Conservation (phyloP, 1,140 invertebrate species). For the Mactra quadrangularis region DNA sequence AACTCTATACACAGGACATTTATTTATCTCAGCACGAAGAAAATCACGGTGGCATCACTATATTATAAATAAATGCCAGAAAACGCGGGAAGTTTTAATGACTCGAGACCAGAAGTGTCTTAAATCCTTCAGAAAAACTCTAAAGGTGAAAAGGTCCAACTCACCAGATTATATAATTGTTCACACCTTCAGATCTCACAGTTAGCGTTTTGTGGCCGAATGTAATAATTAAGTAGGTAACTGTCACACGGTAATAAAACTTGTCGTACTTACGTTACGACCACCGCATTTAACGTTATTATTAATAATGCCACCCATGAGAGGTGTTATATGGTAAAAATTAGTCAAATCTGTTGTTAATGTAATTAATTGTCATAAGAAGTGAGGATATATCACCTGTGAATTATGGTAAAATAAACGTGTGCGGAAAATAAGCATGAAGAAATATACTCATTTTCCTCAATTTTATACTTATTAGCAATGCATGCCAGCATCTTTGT, state of each 20-base stretch:
- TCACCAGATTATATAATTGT: slow-evolving; percentile 28
- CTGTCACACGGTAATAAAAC: slow-evolving; percentile 28
- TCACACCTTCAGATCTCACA: neutral
- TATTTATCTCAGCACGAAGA: neutral
- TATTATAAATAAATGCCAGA: slow-evolving; percentile 34
- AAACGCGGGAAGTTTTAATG: neutral
- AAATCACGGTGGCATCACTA: slow-evolving; percentile 12
- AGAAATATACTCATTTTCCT: too few species aligned
- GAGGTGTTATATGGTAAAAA: slow-evolving; percentile 13
- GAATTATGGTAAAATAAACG: too few species aligned
- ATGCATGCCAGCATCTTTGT: too few species aligned
- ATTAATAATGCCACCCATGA: slow-evolving; percentile 29
- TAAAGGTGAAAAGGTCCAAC: slow-evolving; percentile 13
- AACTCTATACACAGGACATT: too few species aligned
- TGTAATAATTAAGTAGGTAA: slow-evolving; percentile 1
- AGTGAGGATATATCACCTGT: too few species aligned
- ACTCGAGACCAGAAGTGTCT: neutral
- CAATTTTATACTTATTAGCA: too few species aligned
- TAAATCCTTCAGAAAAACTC: slow-evolving; percentile 12
- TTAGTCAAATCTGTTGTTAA: slow-evolving; percentile 28
- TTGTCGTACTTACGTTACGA: neutral
- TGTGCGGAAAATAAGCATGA: too few species aligned
- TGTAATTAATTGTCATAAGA: too few species aligned
- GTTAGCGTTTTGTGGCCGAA: neutral
- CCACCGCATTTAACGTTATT: slow-evolving; percentile 4